Base-by-base conservation (phyloP, 2,113 vertebrate species). In the Talpa occidentalis region DNA sequence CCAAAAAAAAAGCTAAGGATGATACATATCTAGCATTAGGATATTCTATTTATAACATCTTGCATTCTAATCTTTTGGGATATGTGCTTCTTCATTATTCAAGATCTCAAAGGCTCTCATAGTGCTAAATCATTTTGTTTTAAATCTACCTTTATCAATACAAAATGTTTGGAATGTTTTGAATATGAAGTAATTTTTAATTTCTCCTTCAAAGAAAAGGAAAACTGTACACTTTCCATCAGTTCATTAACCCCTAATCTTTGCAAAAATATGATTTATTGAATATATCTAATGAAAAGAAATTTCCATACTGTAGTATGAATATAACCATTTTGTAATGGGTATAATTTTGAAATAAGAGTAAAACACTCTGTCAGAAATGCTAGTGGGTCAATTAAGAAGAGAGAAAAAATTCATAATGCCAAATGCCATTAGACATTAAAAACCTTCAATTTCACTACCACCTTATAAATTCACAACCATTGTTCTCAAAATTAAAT, bases 341-440 rank as follows among this genome's bases (percentile, higher is more conserved):
- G 15, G 35, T 70, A 83, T 89, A 76, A 86, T 84, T 96, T 47
- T 47, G 92, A 69, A 90, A 77, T 21, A 86, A 52, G 96, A 96
- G 84, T 94, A 60, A 97, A 93, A 80, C 42, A 79, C 79, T 86
- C 69, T 32, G 70, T 72, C 83, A 77, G 70, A 49, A 49, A 82
- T 60, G 32, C 82, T 1, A 88, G 11, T 81, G 76, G 64, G 15
- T 78, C 72, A 84, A 70, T 90, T 84, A 91, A 74, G 74, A 93
- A 49, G 15, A 74, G 44, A 44, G 9, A 95, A 90, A 47, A 66
- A 24, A 94, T 67, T 74, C 42, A 76, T 73, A 91, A 89, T 66
- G 52, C 26, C 67, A 74, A 49, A 15, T 52, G 12, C 54, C 82
- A 92, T 44, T 42, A 84, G 30, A 69, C 40, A 87, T 44, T 52